phyloP scores from a whole-genome alignment of 2,797 vertebrate genomes.

The Merluccius polli region DNA sequence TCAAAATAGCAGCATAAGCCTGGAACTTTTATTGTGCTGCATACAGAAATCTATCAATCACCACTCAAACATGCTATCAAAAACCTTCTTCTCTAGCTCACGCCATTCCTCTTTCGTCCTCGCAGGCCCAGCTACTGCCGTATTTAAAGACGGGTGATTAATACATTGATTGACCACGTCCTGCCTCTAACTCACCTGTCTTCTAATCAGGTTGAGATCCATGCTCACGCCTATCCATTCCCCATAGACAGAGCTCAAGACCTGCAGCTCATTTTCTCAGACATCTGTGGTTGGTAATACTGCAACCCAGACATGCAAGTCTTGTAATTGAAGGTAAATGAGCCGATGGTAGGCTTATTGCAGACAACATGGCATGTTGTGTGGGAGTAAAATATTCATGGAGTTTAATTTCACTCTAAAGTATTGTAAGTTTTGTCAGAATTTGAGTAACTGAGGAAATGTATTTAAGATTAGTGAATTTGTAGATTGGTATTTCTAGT shows the following conservation, averaged over 20 bases:
- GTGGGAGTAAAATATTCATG: background rate
- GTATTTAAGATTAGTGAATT: too few species aligned
- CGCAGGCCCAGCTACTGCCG: too few species aligned
- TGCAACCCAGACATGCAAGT: background rate
- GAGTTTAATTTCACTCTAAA: too few species aligned
- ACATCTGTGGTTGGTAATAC: background rate
- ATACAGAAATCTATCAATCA: background rate
- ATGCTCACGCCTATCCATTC: background rate
- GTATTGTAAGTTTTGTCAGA: too few species aligned
- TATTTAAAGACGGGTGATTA: background rate
- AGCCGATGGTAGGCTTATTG: background rate
- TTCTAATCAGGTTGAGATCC: background rate
- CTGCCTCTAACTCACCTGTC: background rate
- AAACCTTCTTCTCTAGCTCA: background rate
- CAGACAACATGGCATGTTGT: background rate
- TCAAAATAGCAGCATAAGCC: background rate
- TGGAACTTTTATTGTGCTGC: background rate
- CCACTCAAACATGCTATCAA: background rate
- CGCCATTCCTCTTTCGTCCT: background rate
- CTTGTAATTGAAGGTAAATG: background rate
- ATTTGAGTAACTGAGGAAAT: too few species aligned
- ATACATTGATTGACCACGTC: background rate
- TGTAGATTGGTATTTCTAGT: too few species aligned
- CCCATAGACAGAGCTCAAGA: background rate
- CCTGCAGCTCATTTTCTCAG: background rate